Evolutionary conservation across 2,113 vertebrate species (phyloP), one percentile per base, ranked within the genome.

Genomic region (Rattus norvegicus): DNA sequence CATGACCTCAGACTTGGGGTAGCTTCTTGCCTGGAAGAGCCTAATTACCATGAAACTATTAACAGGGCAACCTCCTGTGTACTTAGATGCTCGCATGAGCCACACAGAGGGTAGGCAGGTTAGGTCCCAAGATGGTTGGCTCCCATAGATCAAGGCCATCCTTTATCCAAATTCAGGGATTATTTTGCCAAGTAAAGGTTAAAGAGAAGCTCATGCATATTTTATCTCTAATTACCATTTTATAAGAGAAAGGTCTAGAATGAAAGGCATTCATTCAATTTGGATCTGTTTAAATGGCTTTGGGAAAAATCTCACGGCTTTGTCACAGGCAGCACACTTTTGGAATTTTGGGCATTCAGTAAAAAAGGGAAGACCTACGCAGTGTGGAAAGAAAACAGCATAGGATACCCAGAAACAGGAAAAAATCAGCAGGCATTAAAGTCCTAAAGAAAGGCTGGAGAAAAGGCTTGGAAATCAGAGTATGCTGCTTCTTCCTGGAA

Each of bases 161-260:
- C n/a, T 19, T 39, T 20, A 24, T 89, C 47, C 70, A 95, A 88
- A 92, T 91, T 2, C 2, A 85, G 24, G 92, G 52, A 93, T 93
- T 84, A 61, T 88, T 95, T 96, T 97, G 86, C 56, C 54, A 95
- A 93, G 52, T 72, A 95, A 81, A 28, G 65, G 79, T 67, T 69
- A 84, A 43, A 87, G 72, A n/a, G 72, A 76, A 77, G 30, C 20
- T 24, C 30, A 54, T 0, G 4, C 4, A 0, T 11, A 33, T 94
- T 97, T 7, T 4, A 80, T 52, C 70, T 92, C 69, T 49, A 39
- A 11, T 88, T 96, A 81, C 10, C 61, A 84, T 87, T 90, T 96
- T 84, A 69, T 96, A 88, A 94, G 94, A 91, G 81, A 91, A 90
- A 69, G 19, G 54, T 30, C 33, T 17, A 26, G 83, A 91, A 76